Evolutionary conservation across 2,888 invertebrate genomes (phyloP), one percentile per base, ranked within the genome.

Genomic region (Volucella inflata): DNA sequence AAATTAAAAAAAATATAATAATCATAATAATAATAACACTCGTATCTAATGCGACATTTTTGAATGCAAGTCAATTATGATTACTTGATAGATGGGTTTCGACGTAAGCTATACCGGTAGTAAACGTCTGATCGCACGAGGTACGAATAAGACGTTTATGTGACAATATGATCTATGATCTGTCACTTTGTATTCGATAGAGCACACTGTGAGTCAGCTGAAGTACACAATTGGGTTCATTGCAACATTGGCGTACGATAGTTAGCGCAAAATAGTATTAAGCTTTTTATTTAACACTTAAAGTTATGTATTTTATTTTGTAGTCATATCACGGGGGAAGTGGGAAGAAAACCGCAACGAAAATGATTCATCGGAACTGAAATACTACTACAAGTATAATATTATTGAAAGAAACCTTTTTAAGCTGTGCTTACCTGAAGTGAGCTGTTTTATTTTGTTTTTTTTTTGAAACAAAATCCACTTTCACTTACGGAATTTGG

Each of bases 221-320:
- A 8, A 3, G 48, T 17, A 65, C 72, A 60, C 59, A 75, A 75
- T 70, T 48, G 62, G 64, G 76, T 65, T 81, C 64, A 81, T 81
- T 81, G 76, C 81, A 76, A 65, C 81, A 81, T 64, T 74, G 21
- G 70, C 70, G 51, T 16, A 10, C 48, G 21, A 16, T 48, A 10
- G 44, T 30, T 30, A 6, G 30, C 17, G 17, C 8, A n/a, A 44
- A 21, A 53, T 53, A 53, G 53, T 46, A 16, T 68, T 16, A 51
- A 51, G 17, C 36, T 48, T 60, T 68, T 36, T 12, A 55, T 55
- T 57, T 55, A 53, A 8, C 42, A 30, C 46, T 36, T 50, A 8
- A 53, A 16, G 60, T 46, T 65, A 65, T 50, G 50, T 57, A 65
- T 79, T 67, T 51, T 2, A 46, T 38, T 46, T 55, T 8, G 10